Evolutionary conservation across 2,888 invertebrate species (phyloP).

Genomic region (Ophion obscuratus): DNA sequence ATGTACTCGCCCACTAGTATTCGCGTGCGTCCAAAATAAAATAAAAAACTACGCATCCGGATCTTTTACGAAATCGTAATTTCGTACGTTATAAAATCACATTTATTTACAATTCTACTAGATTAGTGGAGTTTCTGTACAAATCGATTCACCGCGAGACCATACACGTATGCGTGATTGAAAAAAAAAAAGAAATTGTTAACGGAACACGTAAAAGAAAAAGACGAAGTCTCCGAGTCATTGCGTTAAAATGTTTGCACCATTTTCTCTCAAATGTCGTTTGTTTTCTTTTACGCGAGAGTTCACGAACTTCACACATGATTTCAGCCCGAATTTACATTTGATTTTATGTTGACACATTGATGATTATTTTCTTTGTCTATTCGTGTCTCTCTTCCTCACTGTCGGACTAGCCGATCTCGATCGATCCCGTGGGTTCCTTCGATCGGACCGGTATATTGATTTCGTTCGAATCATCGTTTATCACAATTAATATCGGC

Average conservation of each 20-base stretch:
- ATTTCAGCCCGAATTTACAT: constrained; percentile 25
- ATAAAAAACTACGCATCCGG: neutral
- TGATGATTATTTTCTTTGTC: neutral
- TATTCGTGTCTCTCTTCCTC: constrained; percentile 11
- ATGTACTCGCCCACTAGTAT: too few relatives aligned
- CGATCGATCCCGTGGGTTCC: constrained; percentile 39
- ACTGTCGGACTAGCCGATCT: constrained; percentile 58
- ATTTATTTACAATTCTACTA: constrained; percentile 83
- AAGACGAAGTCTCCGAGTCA: constrained; percentile 67
- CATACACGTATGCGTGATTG: constrained; percentile 73
- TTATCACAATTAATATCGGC: constrained; percentile 16
- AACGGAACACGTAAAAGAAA: constrained; percentile 36
- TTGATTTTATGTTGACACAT: constrained; percentile 15
- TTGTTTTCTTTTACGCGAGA: neutral
- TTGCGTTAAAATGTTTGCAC: constrained; percentile 75
- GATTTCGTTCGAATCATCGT: constrained; percentile 19
- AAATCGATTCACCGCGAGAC: constrained; percentile 75
- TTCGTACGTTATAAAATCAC: constrained; percentile 81
- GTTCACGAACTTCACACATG: neutral
- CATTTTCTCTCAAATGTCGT: constrained; percentile 11
- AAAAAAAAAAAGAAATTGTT: constrained; percentile 52
- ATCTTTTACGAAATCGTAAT: constrained; percentile 3
- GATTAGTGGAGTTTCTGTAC: constrained; percentile 78
- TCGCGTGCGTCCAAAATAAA: neutral
- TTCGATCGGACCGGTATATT: constrained; percentile 55